Evolutionary conservation across 2,113 vertebrate genomes (phyloP).

Genomic region (Nibea albiflora): DNA sequence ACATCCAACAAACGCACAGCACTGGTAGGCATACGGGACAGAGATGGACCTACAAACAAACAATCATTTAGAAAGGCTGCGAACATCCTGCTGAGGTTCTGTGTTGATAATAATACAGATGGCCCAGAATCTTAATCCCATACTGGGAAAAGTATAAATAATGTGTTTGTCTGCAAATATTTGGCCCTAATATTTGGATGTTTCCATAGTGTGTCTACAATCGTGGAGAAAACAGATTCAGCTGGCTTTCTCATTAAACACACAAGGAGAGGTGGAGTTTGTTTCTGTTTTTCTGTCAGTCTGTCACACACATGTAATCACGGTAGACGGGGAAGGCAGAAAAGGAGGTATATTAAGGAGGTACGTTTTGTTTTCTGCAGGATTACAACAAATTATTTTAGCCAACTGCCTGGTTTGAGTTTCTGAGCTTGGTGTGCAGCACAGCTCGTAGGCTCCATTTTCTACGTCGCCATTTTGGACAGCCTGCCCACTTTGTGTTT

Average conservation of each 20-base stretch:
- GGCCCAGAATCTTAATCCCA: slow-evolving; percentile 1
- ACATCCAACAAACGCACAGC: slow-evolving; percentile 95
- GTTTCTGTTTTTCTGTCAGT: slow-evolving; percentile 2
- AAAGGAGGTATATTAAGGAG: not conserved
- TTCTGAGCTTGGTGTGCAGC: not conserved
- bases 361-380: not conserved
- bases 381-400: not conserved
- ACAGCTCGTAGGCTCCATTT: not conserved
- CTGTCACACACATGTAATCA: not conserved
- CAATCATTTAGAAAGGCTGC: slow-evolving; percentile 14
- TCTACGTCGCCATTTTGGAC: not conserved
- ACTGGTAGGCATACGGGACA: slow-evolving; percentile 97
- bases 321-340: not conserved
- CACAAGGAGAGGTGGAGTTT: not conserved
- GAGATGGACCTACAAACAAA: slow-evolving; percentile 89
- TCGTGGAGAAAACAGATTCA: slow-evolving; percentile 29
- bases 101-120: slow-evolving; percentile 20
- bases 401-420: not conserved
- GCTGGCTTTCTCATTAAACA: slow-evolving; percentile 43
- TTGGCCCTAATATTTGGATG: slow-evolving; percentile 36
- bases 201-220: slow-evolving; percentile 27
- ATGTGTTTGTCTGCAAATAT: slow-evolving; percentile 41
- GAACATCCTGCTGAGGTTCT: slow-evolving; percentile 13
- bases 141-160: slow-evolving; percentile 23
- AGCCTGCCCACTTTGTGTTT: not conserved